phyloP scores from a whole-genome alignment of 2,888 invertebrate genomes.

The Vandiemenella viatica region DNA sequence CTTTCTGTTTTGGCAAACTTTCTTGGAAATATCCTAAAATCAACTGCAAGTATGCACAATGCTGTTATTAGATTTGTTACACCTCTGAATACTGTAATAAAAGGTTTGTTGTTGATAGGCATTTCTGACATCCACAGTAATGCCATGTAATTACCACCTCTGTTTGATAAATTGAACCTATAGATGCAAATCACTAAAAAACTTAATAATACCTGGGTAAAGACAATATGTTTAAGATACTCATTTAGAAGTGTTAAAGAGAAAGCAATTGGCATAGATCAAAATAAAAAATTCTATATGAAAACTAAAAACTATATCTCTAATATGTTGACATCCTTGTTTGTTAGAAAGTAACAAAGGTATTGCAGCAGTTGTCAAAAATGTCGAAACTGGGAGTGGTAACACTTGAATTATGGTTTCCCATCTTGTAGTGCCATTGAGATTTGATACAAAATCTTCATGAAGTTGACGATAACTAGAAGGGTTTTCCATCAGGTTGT shows the following conservation, averaged over 20 bases:
- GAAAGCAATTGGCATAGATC: conserved; percentile 37
- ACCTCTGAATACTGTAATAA: conserved; percentile 51
- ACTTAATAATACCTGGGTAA: conserved; percentile 17
- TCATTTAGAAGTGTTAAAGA: conserved; percentile 38
- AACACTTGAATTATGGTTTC: conserved; percentile 34
- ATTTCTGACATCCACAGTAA: conserved; percentile 16
- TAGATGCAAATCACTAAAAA: conserved; percentile 16
- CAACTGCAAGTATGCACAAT: conserved; percentile 82
- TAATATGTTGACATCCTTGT: not conserved
- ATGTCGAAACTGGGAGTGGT: conserved; percentile 11
- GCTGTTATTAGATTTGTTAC: conserved; percentile 57
- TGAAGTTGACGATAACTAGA: conserved; percentile 24
- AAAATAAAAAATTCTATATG: conserved; percentile 39
- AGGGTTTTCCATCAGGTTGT: no score
- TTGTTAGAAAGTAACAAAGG: not conserved
- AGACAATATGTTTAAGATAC: conserved; percentile 23
- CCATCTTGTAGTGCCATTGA: conserved; percentile 35
- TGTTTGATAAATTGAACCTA: no score
- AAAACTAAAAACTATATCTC: conserved; percentile 24
- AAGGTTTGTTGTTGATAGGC: conserved; percentile 18
- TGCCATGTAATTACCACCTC: conserved; percentile 9
- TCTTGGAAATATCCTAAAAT: conserved; percentile 75
- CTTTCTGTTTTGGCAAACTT: conserved; percentile 74
- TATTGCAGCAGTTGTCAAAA: conserved; percentile 1
- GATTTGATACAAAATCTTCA: conserved; percentile 37